Conservation (phyloP, 2,113 vertebrate genomes). For the Helogale parvula region DNA sequence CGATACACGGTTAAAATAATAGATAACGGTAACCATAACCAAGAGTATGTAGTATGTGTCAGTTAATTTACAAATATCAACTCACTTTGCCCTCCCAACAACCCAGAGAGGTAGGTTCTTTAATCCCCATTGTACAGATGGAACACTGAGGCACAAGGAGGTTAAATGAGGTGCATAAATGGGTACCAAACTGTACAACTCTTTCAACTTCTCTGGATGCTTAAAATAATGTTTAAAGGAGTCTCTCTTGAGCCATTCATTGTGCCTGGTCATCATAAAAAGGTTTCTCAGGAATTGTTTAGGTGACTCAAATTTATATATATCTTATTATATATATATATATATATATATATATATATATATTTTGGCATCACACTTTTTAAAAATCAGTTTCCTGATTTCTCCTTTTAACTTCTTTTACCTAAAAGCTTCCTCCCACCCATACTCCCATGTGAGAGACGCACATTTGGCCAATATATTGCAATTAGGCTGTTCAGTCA, state of each 20-base stretch:
- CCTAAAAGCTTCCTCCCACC: neutral
- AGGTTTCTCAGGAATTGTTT: neutral
- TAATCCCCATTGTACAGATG: neutral
- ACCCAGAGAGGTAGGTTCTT: neutral
- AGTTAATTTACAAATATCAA: neutral
- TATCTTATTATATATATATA: neutral
- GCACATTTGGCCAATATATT: neutral
- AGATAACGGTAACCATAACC: neutral
- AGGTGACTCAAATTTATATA: constrained; percentile 31
- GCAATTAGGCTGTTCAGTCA: neutral
- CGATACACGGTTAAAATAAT: neutral
- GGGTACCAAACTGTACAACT: neutral
- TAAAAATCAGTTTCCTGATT: neutral
- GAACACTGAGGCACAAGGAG: neutral
- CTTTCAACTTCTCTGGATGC: neutral
- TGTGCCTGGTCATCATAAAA: neutral
- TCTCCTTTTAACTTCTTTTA: neutral
- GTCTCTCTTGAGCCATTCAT: neutral
- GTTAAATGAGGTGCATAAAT: neutral
- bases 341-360: no score
- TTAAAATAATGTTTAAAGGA: neutral
- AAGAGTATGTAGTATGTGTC: neutral
- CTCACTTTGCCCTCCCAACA: neutral
- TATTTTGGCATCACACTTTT: constrained; percentile 8
- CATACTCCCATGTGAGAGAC: neutral